Evolutionary conservation across 2,797 vertebrate genomes (phyloP).

Genomic region (Bovichtus variegatus): DNA sequence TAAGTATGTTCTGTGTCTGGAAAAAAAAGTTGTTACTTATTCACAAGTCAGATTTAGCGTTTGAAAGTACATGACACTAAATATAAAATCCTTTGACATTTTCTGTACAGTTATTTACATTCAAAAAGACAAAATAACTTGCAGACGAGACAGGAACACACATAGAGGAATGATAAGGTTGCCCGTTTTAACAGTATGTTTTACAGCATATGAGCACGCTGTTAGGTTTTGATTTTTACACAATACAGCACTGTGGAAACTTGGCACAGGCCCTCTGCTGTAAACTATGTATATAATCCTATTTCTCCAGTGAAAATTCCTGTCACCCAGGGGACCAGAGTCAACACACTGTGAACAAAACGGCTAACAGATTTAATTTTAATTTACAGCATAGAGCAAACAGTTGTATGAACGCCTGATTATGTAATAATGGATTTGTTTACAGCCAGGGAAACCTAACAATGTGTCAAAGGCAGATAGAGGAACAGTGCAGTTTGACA

Average conservation of each 20-base stretch:
- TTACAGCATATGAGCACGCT: background rate
- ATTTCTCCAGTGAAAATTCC: constrained; percentile 29
- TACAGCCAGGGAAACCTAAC: background rate
- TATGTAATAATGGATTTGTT: constrained; percentile 31
- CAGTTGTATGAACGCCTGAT: constrained; percentile 19
- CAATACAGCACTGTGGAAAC: constrained; percentile 7
- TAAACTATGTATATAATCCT: constrained; percentile 45
- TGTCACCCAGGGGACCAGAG: constrained; percentile 24
- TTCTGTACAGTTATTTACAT: constrained; percentile 43
- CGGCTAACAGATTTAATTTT: constrained; percentile 21
- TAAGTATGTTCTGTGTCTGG: constrained; percentile 13
- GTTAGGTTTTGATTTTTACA: constrained; percentile 23
- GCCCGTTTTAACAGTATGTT: constrained; percentile 4
- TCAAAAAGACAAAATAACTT: constrained; percentile 1
- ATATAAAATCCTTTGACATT: background rate
- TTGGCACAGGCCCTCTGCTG: constrained; percentile 35
- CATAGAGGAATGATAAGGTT: background rate
- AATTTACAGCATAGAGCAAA: constrained; percentile 20
- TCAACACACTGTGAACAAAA: constrained; percentile 30
- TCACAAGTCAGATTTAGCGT: constrained; percentile 14
- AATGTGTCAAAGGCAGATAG: background rate
- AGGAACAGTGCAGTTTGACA: background rate
- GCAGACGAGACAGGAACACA: background rate
- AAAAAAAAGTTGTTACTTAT: constrained; percentile 3
- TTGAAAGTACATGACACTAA: constrained; percentile 13